Base-by-base conservation (phyloP, 2,113 vertebrate species). In the Melanostigma gelatinosum region DNA sequence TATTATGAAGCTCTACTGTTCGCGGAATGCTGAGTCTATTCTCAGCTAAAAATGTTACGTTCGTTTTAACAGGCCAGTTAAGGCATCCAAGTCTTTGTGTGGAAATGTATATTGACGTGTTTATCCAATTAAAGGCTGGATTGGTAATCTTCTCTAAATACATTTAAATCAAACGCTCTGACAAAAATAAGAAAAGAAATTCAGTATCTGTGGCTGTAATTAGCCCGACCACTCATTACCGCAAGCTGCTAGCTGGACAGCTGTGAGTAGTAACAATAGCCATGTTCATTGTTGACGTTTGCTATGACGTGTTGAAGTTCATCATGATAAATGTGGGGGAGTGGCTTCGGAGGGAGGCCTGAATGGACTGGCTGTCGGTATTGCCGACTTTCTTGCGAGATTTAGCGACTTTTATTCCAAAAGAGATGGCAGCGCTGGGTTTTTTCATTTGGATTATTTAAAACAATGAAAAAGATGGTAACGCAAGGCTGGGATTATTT, bases 81-180 rank as follows among this genome's bases (percentile, higher is more conserved):
- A 75, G 20, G 15, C 32, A 72, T 8, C 13, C 0, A n/a, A 52
- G 58, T 62, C 34, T 62, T 83, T 15, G 69, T 20, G 68, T 73
- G 60, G 44, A 77, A 77, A 76, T 48, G 34, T 77, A 65, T 79
- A 36, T 70, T 74, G 27, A 46, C 22, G 50, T 50, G 46, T 32
- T 79, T 57, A 72, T 76, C 52, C 62, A 79, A 29, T 58, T 48
- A 48, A 48, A 48, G 13, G 46, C 46, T 18, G 46, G 4, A 48
- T 18, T 50, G 46, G 46, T 50, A 50, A 50, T 48, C 0, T 18
- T 48, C 46, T 48, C 15, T 1, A 48, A 48, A 48, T 48, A 18
- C 46, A 48, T 48, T 6, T 20, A 48, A 48, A 48, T 50, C 46
- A 50, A 50, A 50, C 20, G 46, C 46, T 50, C 18, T 50, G 46